These are phyloP conservation scores for Paratrypauchen microcephalus DNA, from an alignment of 2,797 vertebrate genomes.

Conservation along the genomic window DNA sequence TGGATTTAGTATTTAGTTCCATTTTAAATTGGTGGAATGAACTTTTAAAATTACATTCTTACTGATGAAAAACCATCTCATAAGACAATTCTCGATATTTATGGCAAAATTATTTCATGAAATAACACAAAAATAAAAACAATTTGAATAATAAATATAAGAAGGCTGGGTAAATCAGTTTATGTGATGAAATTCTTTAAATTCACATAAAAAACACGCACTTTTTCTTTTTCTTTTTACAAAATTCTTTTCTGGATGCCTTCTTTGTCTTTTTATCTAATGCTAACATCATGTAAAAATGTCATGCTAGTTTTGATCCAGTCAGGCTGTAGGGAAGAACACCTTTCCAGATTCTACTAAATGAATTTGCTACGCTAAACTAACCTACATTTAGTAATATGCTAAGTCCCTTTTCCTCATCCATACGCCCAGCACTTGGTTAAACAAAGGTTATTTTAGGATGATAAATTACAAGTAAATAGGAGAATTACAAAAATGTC, in stretches of 20 bases:
- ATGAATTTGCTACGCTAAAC: conserved; percentile 35
- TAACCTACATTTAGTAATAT: conserved; percentile 60
- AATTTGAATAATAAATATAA: conserved; percentile 21
- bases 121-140: conserved; percentile 24
- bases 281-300: conserved; percentile 45
- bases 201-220: conserved; percentile 31
- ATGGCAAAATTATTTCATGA: conserved; percentile 20
- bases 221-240: conserved; percentile 36
- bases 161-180: conserved; percentile 15
- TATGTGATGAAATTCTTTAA: conserved; percentile 19
- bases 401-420: conserved; percentile 78
- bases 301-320: conserved; percentile 31
- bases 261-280: conserved; percentile 40
- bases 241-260: conserved; percentile 43
- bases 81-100: conserved; percentile 2
- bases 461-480: conserved; percentile 67
- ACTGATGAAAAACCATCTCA: conserved; percentile 10
- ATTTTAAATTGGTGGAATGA: conserved; percentile 9
- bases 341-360: conserved; percentile 25
- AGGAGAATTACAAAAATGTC: conserved; percentile 58
- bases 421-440: conserved; percentile 75
- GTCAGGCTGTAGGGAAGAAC: conserved; percentile 10
- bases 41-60: conserved; percentile 32
- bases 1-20: too few species aligned
- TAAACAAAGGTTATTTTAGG: conserved; percentile 66